Evolutionary conservation across 2,113 vertebrate species (phyloP).

Genomic region (Sylvilagus bachmani): DNA sequence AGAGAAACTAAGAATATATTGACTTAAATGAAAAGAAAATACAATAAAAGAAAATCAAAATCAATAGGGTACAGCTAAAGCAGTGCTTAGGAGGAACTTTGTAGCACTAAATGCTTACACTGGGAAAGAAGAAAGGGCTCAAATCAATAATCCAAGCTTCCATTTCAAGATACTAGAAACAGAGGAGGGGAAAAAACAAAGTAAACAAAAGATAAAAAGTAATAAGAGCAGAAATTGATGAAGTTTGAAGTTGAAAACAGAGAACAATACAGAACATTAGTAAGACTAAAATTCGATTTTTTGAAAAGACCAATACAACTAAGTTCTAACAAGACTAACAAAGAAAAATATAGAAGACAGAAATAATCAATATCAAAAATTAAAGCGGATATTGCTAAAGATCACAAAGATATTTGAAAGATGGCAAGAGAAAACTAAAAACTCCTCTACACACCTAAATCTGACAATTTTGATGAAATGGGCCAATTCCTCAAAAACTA

Average conservation of each 20-base stretch:
- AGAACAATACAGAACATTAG: neutral
- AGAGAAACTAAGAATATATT: neutral
- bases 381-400: neutral
- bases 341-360: neutral
- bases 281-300: neutral
- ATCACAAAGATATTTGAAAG: neutral
- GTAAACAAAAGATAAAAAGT: neutral
- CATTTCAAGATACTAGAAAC: neutral
- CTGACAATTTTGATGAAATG: neutral
- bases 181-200: neutral
- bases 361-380: neutral
- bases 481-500: neutral
- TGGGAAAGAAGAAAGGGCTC: neutral
- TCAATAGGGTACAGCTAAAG: neutral
- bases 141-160: neutral
- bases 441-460: neutral
- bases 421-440: neutral
- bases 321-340: slow-evolving; percentile 16
- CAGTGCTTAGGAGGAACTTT: neutral
- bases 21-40: slow-evolving; percentile 2
- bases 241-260: neutral
- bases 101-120: neutral
- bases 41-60: neutral
- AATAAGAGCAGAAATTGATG: neutral
- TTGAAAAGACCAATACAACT: neutral